Evolutionary conservation across 1,140 invertebrate genomes (phyloP), one percentile per base, ranked within the genome.

Genomic region (Protaetia brevitarsis): DNA sequence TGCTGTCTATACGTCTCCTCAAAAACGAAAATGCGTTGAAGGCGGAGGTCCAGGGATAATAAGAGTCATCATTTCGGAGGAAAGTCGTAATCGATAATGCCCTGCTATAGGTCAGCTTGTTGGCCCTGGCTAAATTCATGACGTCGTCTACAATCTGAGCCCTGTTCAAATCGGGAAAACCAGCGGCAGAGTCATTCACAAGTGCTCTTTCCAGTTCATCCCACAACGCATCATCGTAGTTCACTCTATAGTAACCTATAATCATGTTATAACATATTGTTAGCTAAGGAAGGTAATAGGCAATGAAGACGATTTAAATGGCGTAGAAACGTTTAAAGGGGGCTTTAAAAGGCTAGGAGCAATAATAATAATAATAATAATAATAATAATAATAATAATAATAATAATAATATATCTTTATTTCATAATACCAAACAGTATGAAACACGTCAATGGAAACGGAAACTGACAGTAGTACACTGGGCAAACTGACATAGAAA

Each of bases 1-100:
- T 23, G 3, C 27, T 26, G 45, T 45, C 73, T 5, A 82, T 66
- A 45, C 81, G 79, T 65, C 76, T 77, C 28, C 81, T 77, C 41
- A 86, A 72, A 74, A 78, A 82, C 26, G 77, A 79, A n/a, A 87
- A 81, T 29, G 82, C 82, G 28, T 76, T 79, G 11, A 86, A 79
- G 8, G 86, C 87, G 1, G 86, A 77, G 21, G 79, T 77, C 89
- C 89, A 91, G 2, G 88, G 86, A 36, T 86, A 79, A 64, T 86
- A 87, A 56, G 88, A 82, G 3, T 77, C 82, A 74, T 91, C 89
- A 5, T 82, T 76, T 36, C 78, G 75, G 36, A 91, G 71, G 73
- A 88, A 89, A 1, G 81, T 77, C 0, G 85, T 78, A 2, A 88
- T 77, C 2, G 85, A 78, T 7, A 91, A 77, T 0, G 85, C 83